Evolutionary conservation across 2,888 invertebrate genomes (phyloP), one percentile per base, ranked within the genome.

Genomic region (Lomographa bimaculata): DNA sequence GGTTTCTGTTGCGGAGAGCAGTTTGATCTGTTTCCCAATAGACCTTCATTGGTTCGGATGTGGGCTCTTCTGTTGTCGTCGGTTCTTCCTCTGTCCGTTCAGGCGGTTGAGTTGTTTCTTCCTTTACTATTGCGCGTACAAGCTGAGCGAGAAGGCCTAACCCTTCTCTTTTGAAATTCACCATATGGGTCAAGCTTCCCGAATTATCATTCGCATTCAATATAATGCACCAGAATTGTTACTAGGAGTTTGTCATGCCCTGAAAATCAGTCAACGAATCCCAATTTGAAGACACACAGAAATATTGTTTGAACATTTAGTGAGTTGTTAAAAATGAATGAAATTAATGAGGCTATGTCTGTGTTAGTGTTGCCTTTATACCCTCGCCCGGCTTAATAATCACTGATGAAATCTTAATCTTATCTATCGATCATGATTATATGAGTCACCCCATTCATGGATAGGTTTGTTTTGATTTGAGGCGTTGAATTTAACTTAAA

Each of bases 221-320:
- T 70, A 76, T 67, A 64, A 70, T 57, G 75, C 75, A 82, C 80
- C 76, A 71, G 73, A 71, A 77, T 76, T 70, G 66, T 70, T 70
- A 71, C 67, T 73, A 80, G 77, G 58, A 66, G 83, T 71, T 83
- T 79, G 72, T 66, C 79, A 85, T 85, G 78, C 81, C 90, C 90
- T 90, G 90, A 66, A 89, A 89, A 87, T 85, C 78, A 86, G 79
- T 84, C 80, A 89, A 90, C 76, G 84, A 80, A 79, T 79, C 85
- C 85, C 76, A 80, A 73, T 56, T 83, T 89, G 86, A 85, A 87
- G 89, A 89, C 86, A 86, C 89, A 89, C 89, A 89, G 89, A 89
- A 78, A 84, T 70, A 60, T 55, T 57, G 54, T 69, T 72, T 60
- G 57, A 71, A 77, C 75, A 75, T 73, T 76, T 64, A 70, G 61